Evolutionary conservation across 1,140 invertebrate species (phyloP), one percentile per base, ranked within the genome.

Genomic region (Babylonia areolata): DNA sequence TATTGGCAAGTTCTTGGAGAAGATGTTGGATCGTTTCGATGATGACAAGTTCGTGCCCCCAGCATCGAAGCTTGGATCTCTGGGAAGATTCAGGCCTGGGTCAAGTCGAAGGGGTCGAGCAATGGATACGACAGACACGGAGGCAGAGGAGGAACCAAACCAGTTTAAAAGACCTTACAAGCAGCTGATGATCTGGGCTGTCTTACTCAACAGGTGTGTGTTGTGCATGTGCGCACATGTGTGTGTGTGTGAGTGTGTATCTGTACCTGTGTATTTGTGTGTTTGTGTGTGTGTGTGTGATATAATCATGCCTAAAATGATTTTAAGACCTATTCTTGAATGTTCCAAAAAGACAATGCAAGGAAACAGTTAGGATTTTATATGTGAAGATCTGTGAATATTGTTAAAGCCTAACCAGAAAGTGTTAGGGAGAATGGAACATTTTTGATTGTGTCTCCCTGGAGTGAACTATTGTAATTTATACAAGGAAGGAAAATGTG

Each of bases 151-250:
- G 17, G 85, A 87, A 3, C 64, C 85, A 35, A 80, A 87, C 15
- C n/a, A 71, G n/a, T 91, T 92, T 79, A 91, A 92, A 79, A 79
- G 87, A 23, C 93, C 92, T 20, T 94, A 92, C 86, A 92, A 92
- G 84, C 90, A 92, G 78, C 81, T 94, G 39, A 85, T 94, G 20
- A 86, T 93, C 11, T 94, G 92, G 93, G 91, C 92, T 3, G 82
- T 93, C 6, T 87, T 94, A 20, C 82, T 91, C 71, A 89, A 92
- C 39, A 91, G 90, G 93, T 94, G 73, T 33, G 71, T 75, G n/a
- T 33, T n/a, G n/a, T n/a, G n/a, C n/a, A n/a, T n/a, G 71, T 35
- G 33, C 28, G 69, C 23, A 37, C 17, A 31, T 73, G 69, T 73
- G 69, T 73, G 69, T 73, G 69, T 73, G 69, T 73, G 69, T 73